Conservation (phyloP, 2,113 vertebrate genomes). For the Lophotis ruficrista region DNA sequence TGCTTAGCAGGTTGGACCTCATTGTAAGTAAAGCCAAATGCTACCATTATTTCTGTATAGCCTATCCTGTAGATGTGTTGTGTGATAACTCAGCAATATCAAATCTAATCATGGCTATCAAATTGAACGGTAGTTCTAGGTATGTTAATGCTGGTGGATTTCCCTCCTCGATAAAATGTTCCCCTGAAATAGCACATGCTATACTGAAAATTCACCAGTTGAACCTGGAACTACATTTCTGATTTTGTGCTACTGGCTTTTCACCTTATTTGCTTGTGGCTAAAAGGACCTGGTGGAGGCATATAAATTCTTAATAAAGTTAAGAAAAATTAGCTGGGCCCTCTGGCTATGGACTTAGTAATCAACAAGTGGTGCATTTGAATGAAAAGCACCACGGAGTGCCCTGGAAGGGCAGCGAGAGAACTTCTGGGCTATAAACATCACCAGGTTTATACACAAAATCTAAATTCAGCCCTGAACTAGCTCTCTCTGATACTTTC, state of each 20-base stretch:
- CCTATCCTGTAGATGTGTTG: fast-evolving
- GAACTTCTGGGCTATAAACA: background rate
- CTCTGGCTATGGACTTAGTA: background rate
- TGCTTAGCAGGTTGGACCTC: background rate
- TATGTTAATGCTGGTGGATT: background rate
- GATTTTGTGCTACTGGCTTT: background rate
- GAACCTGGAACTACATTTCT: background rate
- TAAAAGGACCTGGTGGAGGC: background rate
- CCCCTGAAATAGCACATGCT: background rate
- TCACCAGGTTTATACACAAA: background rate
- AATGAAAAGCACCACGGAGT: background rate
- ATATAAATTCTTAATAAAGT: background rate
- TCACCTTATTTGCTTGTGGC: background rate
- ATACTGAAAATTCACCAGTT: background rate
- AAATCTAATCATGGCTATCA: background rate
- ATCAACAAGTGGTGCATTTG: background rate
- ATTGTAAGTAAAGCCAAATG: background rate
- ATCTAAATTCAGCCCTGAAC: background rate
- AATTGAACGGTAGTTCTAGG: background rate
- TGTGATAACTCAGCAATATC: background rate
- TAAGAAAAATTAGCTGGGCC: background rate
- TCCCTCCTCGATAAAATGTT: background rate
- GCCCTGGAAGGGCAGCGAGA: background rate
- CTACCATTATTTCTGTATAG: background rate
- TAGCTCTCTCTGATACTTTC: background rate